A percentile compares a stretch with the other conserved stretches of the same genome.
phyloP scores from a whole-genome alignment of 2,888 invertebrate species.

The Acronicta psi region DNA sequence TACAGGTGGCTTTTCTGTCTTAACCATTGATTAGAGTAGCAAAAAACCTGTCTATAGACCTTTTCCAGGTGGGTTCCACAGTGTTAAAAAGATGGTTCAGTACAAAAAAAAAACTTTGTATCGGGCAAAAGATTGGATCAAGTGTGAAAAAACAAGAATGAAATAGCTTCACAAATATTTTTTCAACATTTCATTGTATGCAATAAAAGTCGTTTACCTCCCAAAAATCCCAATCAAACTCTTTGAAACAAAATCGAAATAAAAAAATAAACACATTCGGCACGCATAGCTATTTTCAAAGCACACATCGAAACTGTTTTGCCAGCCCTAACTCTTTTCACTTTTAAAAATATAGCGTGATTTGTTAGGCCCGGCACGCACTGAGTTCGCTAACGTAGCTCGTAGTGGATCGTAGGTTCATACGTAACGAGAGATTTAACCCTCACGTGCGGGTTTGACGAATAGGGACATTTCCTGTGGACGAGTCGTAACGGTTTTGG shows the following conservation, averaged over 20 bases:
- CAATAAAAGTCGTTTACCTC: constrained; percentile 1
- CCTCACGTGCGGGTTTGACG: constrained; percentile 64
- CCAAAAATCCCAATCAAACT: constrained; percentile 5
- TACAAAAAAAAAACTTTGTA: no score
- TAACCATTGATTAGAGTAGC: background rate
- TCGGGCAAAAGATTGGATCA: no score
- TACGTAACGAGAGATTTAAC: constrained; percentile 49
- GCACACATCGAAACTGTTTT: constrained; percentile 24
- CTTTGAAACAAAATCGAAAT: constrained; percentile 14
- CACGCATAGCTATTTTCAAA: constrained; percentile 25
- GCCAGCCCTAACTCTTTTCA: constrained; percentile 37
- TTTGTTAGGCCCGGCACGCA: constrained; percentile 47
- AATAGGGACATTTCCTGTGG: constrained; percentile 56
- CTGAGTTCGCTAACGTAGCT: constrained; percentile 5
- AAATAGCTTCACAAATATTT: background rate
- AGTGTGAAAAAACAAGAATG: no score
- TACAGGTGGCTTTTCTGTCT: constrained; percentile 7
- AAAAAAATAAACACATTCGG: constrained; percentile 5
- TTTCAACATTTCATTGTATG: background rate
- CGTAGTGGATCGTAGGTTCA: constrained; percentile 13
- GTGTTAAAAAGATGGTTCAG: no score
- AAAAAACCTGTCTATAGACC: no score
- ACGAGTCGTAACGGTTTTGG: constrained; percentile 40
- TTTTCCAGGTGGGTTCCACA: no score
- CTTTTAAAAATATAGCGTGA: constrained; percentile 44